These are phyloP conservation scores for Cyclina sinensis DNA, from an alignment of 1,140 invertebrate genomes.

Conservation along the genomic window DNA sequence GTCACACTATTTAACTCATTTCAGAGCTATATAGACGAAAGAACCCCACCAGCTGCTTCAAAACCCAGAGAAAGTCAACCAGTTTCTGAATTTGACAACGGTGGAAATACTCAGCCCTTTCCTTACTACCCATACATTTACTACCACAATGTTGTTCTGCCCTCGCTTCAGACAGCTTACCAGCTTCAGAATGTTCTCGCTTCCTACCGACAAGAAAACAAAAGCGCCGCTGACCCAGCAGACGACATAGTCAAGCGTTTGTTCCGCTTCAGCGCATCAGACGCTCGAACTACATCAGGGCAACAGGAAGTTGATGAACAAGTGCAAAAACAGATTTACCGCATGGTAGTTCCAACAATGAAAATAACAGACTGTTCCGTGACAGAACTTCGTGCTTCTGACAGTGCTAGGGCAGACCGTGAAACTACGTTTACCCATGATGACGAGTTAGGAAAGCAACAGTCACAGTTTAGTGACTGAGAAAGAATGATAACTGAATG, in stretches of 20 bases:
- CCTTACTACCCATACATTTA: background rate
- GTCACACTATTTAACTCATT: too few species aligned
- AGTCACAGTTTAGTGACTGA: background rate
- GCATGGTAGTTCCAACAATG: background rate
- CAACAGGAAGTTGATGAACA: background rate
- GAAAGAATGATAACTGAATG: too few species aligned
- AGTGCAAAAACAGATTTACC: background rate
- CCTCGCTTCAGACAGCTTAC: background rate
- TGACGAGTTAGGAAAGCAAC: background rate
- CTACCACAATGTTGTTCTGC: background rate
- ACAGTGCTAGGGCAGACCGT: background rate
- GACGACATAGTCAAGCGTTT: conserved; percentile 17
- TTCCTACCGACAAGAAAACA: background rate
- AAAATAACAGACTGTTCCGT: background rate
- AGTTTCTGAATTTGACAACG: background rate
- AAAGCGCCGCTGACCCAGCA: background rate
- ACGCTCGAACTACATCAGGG: background rate
- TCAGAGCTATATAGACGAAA: too few species aligned
- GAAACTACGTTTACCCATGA: background rate
- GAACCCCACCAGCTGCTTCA: too few species aligned
- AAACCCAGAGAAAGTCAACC: background rate
- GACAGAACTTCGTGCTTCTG: background rate
- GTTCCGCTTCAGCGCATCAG: background rate
- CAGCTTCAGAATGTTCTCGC: background rate
- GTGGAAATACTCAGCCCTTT: background rate